Evolutionary conservation across 2,113 vertebrate species (phyloP), one percentile per base, ranked within the genome.

Genomic region (Mobula hypostoma): DNA sequence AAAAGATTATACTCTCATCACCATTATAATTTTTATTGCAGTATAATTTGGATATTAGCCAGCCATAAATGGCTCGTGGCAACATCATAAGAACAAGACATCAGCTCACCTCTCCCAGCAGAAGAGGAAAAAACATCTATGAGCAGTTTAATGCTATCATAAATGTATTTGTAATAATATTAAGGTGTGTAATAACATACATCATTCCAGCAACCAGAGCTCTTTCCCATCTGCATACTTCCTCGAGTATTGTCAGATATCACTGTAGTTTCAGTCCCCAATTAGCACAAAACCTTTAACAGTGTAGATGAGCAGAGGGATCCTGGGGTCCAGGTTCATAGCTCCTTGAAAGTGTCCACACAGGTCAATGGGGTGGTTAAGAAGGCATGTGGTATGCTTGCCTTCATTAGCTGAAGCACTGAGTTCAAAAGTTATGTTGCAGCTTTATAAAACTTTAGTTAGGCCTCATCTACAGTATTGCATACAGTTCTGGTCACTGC

Each of bases 41-140:
- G 85, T 68, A 90, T 90, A 90, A 90, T 90, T 68, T 90, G 29
- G 58, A 90, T 66, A 90, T 90, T 90, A 90, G 15, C 29, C 85
- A 90, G 61, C 85, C 32, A 36, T 66, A 90, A 90, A 68, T 68
- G 61, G 85, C 29, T 66, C 61, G 61, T 36, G 61, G 85, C 85
- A 66, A 66, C 58, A 90, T 32, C n/a, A 66, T 32, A 66, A 66
- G 29, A 68, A 68, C 83, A 32, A 63, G 85, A 17, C 61, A 90
- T 32, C 61, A 15, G n/a, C 61, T 19, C 29, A 7, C 12, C n/a
- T 66, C 58, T 66, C 61, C 63, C 85, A 66, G n/a, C 29, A 19
- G 61, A n/a, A 66, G 61, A 32, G 85, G 58, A 15, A 36, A 79
- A 79, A 36, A 5, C n/a, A 79, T 32, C n/a, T 36, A 17, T 66